Base-by-base conservation (phyloP, 2,113 vertebrate genomes). In the Loxodonta africana region DNA sequence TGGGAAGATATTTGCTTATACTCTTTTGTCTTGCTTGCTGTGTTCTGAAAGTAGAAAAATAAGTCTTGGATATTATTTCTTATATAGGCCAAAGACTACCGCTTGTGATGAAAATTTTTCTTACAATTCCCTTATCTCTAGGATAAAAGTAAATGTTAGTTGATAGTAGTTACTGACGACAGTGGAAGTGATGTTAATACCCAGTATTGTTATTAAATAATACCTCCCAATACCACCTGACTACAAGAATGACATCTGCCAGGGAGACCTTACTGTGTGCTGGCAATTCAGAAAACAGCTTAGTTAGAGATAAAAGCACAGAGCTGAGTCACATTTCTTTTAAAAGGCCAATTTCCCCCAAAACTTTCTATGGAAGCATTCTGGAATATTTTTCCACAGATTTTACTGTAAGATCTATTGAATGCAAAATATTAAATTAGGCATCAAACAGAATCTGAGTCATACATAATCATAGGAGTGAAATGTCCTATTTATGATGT, bases 31-130 rank as follows among this genome's bases (percentile, higher is more conserved):
- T 94, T 93, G 30, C 51, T 96, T 73, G 23, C 83, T 73, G 3
- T 83, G 85, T 89, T 93, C 77, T 89, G 57, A 69, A 83, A 83
- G 44, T 83, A 30, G 67, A 69, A 73, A 57, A 83, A 14, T 48
- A 25, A 23, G 73, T 86, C 46, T 94, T 92, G 23, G 74, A 37
- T 74, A 25, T 91, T 65, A 44, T 69, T 81, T 95, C 65, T 85
- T 65, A 28, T 37, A 51, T n/a, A 95, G 46, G 18, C 8, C 77
- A 90, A 33, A 65, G 25, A 80, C 37, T 60, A 3, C 26, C 76
- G 9, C 63, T 71, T 60, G 48, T 83, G 57, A 65, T 65, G n/a
- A 77, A 28, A 91, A 80, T 1, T 30, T 90, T 28, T 41, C 86
- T 69, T 92, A 71, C 8, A n/a, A 28, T 44, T 87, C 57, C 57